A percentile compares a stretch with the other conserved stretches of the same genome.
Evolutionary conservation across 2,797 vertebrate species (phyloP).

Genomic region (Melanotaenia nigrans): DNA sequence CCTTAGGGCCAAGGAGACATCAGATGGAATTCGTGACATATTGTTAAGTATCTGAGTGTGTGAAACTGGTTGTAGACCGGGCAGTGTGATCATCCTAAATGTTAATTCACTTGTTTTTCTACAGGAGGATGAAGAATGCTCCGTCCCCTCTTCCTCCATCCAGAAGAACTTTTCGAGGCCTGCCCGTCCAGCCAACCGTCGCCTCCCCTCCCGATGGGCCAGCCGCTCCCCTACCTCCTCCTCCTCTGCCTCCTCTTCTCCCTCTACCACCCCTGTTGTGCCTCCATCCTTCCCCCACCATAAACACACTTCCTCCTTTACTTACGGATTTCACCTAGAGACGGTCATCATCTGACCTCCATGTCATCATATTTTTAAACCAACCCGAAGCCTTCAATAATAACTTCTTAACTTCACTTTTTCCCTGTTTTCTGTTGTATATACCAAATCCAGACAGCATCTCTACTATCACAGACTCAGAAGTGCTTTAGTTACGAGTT

Average conservation of each 20-base stretch:
- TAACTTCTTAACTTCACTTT: slow-evolving; percentile 34
- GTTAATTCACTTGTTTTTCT: slow-evolving; percentile 75
- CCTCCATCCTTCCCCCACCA: slow-evolving; percentile 64
- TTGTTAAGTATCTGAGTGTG: slow-evolving; percentile 78
- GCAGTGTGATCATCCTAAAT: slow-evolving; percentile 70
- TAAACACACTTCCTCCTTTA: slow-evolving; percentile 73
- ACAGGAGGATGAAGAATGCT: slow-evolving; percentile 72
- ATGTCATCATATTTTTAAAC: slow-evolving; percentile 22
- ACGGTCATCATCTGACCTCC: slow-evolving; percentile 83
- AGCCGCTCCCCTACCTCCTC: slow-evolving; percentile 78
- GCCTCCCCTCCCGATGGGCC: slow-evolving; percentile 94
- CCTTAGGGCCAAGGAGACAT: slow-evolving; percentile 73
- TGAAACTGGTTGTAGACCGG: slow-evolving; percentile 43
- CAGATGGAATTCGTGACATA: slow-evolving; percentile 74
- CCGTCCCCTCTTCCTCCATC: slow-evolving; percentile 61
- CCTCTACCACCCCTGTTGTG: slow-evolving; percentile 60
- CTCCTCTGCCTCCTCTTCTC: slow-evolving; percentile 69
- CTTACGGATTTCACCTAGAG: slow-evolving; percentile 81
- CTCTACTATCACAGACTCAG: slow-evolving; percentile 39
- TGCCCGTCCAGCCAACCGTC: slow-evolving; percentile 90
- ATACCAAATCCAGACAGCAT: slow-evolving; percentile 65
- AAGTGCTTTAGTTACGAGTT: slow-evolving; percentile 72
- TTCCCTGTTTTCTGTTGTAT: slow-evolving; percentile 64
- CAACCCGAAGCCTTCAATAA: slow-evolving; percentile 56
- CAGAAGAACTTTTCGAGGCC: slow-evolving; percentile 93